Percentiles rank a stretch among this genome's conserved stretches.
Evolutionary conservation across 2,888 invertebrate genomes (phyloP).

Genomic region (Malacosoma neustria): DNA sequence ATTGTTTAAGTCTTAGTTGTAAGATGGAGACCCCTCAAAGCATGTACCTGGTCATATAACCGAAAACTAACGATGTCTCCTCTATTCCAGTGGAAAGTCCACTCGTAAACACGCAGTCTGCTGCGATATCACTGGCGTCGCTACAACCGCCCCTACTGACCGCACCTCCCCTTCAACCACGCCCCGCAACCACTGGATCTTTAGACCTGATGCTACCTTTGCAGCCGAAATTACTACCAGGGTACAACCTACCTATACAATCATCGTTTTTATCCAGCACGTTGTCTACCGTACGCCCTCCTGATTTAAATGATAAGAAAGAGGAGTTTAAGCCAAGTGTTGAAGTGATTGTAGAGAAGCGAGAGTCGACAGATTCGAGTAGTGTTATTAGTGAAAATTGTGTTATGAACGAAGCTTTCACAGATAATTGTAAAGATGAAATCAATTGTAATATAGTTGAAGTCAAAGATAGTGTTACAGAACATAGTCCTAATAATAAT

Average conservation of each 20-base stretch:
- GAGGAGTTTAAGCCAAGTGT: conserved; percentile 46
- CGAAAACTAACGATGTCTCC: conserved; percentile 13
- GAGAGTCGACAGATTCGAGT: conserved; percentile 34
- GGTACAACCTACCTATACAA: conserved; percentile 69
- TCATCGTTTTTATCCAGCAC: conserved; percentile 66
- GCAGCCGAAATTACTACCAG: conserved; percentile 80
- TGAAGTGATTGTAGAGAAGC: conserved; percentile 50
- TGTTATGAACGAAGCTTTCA: conserved; percentile 27
- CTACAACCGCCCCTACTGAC: conserved; percentile 69
- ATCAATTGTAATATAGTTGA: conserved; percentile 61
- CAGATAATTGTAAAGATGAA: conserved; percentile 35
- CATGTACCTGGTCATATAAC: background rate
- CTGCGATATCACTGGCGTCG: conserved; percentile 66
- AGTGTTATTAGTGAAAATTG: conserved; percentile 36
- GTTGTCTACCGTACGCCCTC: conserved; percentile 64
- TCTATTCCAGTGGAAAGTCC: conserved; percentile 74
- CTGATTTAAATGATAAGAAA: conserved; percentile 34
- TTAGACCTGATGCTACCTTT: conserved; percentile 80
- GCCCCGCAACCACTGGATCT: conserved; percentile 81
- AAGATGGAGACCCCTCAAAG: background rate
- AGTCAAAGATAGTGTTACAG: conserved; percentile 36
- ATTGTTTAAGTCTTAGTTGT: too few species aligned
- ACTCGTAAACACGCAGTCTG: conserved; percentile 60
- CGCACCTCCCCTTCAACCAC: conserved; percentile 78
- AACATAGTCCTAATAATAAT: conserved; percentile 64